Base-by-base conservation (phyloP, 1,140 invertebrate genomes). In the Phocides pigmalion region DNA sequence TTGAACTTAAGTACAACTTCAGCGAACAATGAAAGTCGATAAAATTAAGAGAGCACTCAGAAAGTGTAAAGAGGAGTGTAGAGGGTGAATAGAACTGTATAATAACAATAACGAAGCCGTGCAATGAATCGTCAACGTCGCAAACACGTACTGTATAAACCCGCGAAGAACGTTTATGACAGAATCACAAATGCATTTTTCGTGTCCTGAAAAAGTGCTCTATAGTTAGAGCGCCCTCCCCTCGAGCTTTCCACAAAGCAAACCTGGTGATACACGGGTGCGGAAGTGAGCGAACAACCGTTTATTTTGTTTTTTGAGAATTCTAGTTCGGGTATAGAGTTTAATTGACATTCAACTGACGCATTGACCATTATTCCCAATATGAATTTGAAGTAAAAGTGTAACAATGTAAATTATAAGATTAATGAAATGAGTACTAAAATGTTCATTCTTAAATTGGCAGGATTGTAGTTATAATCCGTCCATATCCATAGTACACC, bases 111-210 rank as follows among this genome's bases (percentile, higher is more conserved):
- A 41, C n/a, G 14, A 14, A 41, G 39, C 6, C 53, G 39, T 56
- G 19, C 32, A 25, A 56, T 56, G 53, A 56, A 56, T 56, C 20
- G 35, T 25, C 4, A 54, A 42, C 20, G 35, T 25, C 4, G 41
- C 37, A 56, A 20, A 56, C 53, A 56, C 53, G 53, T 56, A 25
- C 39, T 28, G 20, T 56, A 44, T 56, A 56, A 56, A 56, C 17
- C 14, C 37, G 50, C 58, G 47, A 70, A 72, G 74, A 73, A 82
- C 79, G 78, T 79, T 82, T 84, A 81, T 81, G 72, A 77, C 72
- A 47, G 72, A 81, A 81, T 79, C 76, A 76, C 80, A 82, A 85
- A 85, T 85, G 80, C 76, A 85, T 80, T 85, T 85, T 76, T 85
- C 82, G 74, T 85, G 82, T 85, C 74, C 66, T 77, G 70, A 83